Evolutionary conservation across 2,888 invertebrate genomes (phyloP).

Genomic region (Tinea trinotella): DNA sequence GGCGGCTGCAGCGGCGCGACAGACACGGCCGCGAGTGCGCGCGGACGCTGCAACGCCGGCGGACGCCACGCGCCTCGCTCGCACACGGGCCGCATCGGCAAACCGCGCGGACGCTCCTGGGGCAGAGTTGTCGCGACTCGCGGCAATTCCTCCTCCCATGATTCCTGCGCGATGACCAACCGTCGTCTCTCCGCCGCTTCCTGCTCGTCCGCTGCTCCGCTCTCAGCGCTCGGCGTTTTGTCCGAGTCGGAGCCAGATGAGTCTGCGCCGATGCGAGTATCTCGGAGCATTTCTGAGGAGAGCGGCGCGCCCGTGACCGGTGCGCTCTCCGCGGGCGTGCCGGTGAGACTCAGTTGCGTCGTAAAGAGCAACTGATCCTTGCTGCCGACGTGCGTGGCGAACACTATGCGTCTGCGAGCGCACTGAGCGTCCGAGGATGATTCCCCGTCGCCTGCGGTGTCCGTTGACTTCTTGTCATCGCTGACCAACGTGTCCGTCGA

Average conservation of each 20-base stretch:
- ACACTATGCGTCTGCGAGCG: constrained; percentile 27
- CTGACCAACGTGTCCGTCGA: neutral
- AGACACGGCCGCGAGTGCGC: constrained; percentile 77
- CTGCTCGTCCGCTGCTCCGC: neutral
- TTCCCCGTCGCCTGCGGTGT: constrained; percentile 18
- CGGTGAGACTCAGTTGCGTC: constrained; percentile 75
- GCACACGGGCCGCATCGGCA: constrained; percentile 84
- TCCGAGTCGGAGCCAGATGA: constrained; percentile 1
- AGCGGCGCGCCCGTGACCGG: constrained; percentile 26
- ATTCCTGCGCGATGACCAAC: constrained; percentile 84
- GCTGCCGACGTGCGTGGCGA: constrained; percentile 17
- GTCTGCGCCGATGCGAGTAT: neutral
- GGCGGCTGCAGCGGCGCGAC: constrained; percentile 32
- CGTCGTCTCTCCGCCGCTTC: constrained; percentile 81
- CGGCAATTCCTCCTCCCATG: constrained; percentile 88
- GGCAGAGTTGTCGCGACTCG: constrained; percentile 93
- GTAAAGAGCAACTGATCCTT: constrained; percentile 71
- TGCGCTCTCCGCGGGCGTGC: constrained; percentile 55
- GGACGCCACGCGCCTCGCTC: constrained; percentile 47
- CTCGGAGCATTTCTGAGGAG: neutral
- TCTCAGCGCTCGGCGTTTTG: constrained; percentile 24
- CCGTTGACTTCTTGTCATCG: constrained; percentile 7
- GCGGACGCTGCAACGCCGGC: constrained; percentile 77
- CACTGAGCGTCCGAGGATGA: constrained; percentile 25
- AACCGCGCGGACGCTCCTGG: constrained; percentile 84